These are phyloP conservation scores for Capreolus pygargus DNA, from an alignment of 2,113 vertebrate species.

Conservation along the genomic window DNA sequence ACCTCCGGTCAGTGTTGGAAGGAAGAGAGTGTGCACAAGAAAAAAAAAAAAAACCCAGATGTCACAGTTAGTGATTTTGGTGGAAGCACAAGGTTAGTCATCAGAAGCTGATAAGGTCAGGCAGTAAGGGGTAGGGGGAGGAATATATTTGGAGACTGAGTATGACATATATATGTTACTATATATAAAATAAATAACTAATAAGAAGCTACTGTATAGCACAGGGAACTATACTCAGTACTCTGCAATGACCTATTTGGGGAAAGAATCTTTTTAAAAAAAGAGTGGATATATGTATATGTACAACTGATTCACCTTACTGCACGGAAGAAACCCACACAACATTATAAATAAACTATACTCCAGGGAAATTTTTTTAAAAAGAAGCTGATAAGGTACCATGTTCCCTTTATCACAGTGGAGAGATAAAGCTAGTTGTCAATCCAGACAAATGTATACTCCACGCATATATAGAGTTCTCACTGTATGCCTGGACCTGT, in stretches of 20 bases:
- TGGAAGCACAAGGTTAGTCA: background rate
- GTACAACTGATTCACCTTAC: background rate
- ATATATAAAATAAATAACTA: background rate
- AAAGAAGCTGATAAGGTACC: background rate
- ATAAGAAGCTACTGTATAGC: background rate
- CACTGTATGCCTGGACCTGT: background rate
- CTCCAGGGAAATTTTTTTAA: background rate
- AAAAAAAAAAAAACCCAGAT: background rate
- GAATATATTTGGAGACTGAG: background rate
- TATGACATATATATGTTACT: background rate
- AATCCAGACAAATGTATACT: accelerated
- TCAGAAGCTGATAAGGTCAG: background rate
- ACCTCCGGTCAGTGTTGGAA: background rate
- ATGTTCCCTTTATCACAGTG: background rate
- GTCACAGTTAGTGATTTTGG: background rate
- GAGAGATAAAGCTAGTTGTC: background rate
- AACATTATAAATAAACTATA: background rate
- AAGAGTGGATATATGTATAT: background rate
- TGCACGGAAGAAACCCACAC: background rate
- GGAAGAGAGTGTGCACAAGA: background rate
- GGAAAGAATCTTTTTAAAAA: background rate
- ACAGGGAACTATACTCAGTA: background rate
- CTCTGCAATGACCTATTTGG: background rate
- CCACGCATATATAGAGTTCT: accelerated
- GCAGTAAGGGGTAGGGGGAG: background rate